Evolutionary conservation across 2,888 invertebrate species (phyloP), one percentile per base, ranked within the genome.

Genomic region (Ecliptopera silaceata): DNA sequence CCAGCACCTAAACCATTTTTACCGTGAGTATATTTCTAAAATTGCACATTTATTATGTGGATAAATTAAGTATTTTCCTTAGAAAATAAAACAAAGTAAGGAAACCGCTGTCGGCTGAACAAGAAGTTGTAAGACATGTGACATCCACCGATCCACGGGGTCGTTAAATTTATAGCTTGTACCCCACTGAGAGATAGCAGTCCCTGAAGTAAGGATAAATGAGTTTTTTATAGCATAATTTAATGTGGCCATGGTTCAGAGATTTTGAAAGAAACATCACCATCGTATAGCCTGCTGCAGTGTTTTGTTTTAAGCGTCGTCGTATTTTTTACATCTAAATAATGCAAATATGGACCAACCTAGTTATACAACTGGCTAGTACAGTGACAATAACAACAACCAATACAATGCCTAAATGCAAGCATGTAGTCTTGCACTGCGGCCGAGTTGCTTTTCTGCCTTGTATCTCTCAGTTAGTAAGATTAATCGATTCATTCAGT

Each of bases 71-170:
- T 41, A 45, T 47, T 41, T 52, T 43, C 38, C 26, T 42, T 44
- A 22, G 31, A 32, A 54, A 47, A 59, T 59, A 59, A 59, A 59
- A 55, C 59, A 54, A 50, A 50, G 54, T 50, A 45, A 54, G 59
- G 50, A 54, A 55, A 50, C 59, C 46, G 46, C 54, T 55, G 59
- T 51, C 54, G 20, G 26, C 42, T 32, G 45, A 54, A 51, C 54
- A 54, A 50, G 54, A 54, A 59, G 42, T 59, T 50, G 46, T 46
- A 43, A 45, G 59, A 59, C 54, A 54, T 59, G 59, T 59, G 59
- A 59, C 59, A 47, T 32, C 41, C 31, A 45, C 53, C 58, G 58
- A 59, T 59, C 36, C 54, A 50, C 42, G 17, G 59, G 53, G 59
- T 53, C 58, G 10, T 45, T 48, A 47, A 46, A 59, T 59, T 59